Base-by-base conservation (phyloP, 2,797 vertebrate genomes). In the Pyrocephalus nanus region DNA sequence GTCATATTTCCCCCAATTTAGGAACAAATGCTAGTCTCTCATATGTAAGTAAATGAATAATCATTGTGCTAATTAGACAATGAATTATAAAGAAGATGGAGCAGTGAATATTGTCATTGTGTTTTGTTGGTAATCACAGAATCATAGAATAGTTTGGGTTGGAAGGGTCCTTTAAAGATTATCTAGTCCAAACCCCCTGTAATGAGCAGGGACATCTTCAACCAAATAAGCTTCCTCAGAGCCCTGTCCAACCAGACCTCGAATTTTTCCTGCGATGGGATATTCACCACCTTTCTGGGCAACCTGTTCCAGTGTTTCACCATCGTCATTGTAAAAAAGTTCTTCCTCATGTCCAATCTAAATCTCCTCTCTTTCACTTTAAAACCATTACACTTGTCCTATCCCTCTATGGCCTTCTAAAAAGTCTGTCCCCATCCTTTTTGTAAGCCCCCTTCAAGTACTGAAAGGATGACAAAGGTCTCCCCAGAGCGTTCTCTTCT, bases 251-350 rank as follows among this genome's bases (percentile, higher is more conserved):
- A 7, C 6, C 16, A 40, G 23, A 55, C 12, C 8, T 51, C 25
- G 53, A 75, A 13, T 43, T 21, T 40, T 66, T 36, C 34, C 43
- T 62, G 48, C 3, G 12, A 64, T 32, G 9, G 40, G 34, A 5
- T 1, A 0, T 29, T 22, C 23, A 48, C 5, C 7, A 12, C 21
- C 2, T 25, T 9, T 66, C 57, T 54, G 67, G 30, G 16, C 3
- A 74, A 48, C 26, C 3, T 23, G 4, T 42, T 27, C 27, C 36
- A 65, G 2, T 69, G 29, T 36, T 62, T 67, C 7, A 50, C 7
- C 36, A 60, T 14, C 4, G 29, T 58, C 15, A 34, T 0, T 1
- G 1, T 23, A 36, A 73, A 74, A 30, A 1, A 61, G 11, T 43
- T 70, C 54, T 86, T 86, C 23, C 11, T 65, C 30, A 14, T 42